phyloP scores from a whole-genome alignment of 2,888 invertebrate species.

The Drosophila planitibia region DNA sequence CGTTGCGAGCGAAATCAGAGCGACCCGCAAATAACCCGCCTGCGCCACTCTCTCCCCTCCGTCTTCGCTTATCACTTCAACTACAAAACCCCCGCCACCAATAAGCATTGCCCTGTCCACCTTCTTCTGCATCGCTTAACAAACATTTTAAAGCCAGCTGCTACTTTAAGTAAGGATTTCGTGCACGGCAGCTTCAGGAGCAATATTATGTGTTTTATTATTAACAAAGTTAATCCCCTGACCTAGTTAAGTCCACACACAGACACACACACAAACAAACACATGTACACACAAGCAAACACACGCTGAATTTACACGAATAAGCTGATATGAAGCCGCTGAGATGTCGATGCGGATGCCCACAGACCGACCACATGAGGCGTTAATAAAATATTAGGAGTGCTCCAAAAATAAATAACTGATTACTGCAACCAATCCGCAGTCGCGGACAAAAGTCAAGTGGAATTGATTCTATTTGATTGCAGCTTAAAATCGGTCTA shows the following conservation, averaged over 20 bases:
- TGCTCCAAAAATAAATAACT: slow-evolving; percentile 53
- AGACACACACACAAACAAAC: slow-evolving; percentile 14
- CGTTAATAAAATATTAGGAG: slow-evolving; percentile 62
- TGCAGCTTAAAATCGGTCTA: slow-evolving; percentile 24
- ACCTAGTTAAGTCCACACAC: slow-evolving; percentile 63
- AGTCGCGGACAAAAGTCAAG: slow-evolving; percentile 43
- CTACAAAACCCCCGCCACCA: neutral
- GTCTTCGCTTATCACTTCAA: neutral
- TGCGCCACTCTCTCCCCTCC: neutral
- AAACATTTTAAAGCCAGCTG: slow-evolving; percentile 66
- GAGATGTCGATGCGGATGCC: slow-evolving; percentile 27
- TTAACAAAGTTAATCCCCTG: slow-evolving; percentile 77
- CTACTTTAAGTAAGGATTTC: slow-evolving; percentile 52
- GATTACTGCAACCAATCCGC: slow-evolving; percentile 51
- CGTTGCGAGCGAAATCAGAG: slow-evolving; percentile 57
- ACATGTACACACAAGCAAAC: slow-evolving; percentile 8
- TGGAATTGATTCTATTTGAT: slow-evolving; percentile 55
- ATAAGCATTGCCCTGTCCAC: slow-evolving; percentile 17
- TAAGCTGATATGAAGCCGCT: slow-evolving; percentile 14
- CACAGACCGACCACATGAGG: slow-evolving; percentile 44
- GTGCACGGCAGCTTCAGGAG: slow-evolving; percentile 58
- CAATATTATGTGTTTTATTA: slow-evolving; percentile 72
- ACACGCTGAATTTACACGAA: neutral
- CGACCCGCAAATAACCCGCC: slow-evolving; percentile 39
- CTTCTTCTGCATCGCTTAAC: slow-evolving; percentile 41